Conservation (phyloP, 2,888 invertebrate genomes). For the Torymus aiolomorphi region DNA sequence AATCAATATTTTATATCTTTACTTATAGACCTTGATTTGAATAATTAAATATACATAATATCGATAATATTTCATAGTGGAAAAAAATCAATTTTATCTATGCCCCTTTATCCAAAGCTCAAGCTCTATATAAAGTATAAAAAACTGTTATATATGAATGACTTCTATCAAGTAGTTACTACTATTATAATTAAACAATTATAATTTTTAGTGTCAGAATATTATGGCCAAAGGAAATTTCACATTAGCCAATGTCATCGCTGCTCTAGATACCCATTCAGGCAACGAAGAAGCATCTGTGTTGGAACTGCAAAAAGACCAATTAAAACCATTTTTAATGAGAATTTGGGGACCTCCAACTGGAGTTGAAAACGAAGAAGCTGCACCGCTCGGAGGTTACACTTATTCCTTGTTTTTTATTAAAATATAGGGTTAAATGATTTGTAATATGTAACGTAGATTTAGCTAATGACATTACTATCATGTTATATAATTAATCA, state of each 20-base stretch:
- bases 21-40: no score
- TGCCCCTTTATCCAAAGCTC: no score
- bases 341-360: constrained; percentile 87
- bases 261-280: constrained; percentile 81
- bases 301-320: constrained; percentile 84
- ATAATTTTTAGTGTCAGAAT: constrained; percentile 63
- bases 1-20: not conserved
- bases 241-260: constrained; percentile 83
- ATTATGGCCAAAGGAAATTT: constrained; percentile 80
- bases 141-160: no score
- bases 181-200: not conserved
- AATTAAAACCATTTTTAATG: constrained; percentile 87
- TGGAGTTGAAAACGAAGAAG: constrained; percentile 83
- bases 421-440: constrained; percentile 1
- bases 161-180: no score
- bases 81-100: no score
- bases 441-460: constrained; percentile 2
- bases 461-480: not conserved
- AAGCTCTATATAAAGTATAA: no score
- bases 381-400: constrained; percentile 73
- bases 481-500: no score
- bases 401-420: constrained; percentile 40
- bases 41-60: no score
- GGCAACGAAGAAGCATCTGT: constrained; percentile 85
- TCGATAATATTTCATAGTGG: no score